Conservation (phyloP, 2,888 invertebrate genomes). For the Fabriciana adippe region DNA sequence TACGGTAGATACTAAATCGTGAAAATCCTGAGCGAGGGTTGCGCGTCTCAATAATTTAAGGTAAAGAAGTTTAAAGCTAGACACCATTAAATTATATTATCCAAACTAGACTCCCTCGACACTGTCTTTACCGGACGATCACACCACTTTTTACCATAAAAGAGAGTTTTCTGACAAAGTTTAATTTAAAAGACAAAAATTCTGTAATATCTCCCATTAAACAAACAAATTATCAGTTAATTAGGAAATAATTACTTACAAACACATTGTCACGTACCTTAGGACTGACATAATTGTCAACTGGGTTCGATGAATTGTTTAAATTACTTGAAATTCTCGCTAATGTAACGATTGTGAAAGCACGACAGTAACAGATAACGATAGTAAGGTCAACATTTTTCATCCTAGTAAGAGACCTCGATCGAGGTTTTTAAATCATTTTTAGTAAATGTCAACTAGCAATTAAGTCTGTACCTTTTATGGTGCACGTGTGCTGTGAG, state of each 20-base stretch:
- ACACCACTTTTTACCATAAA: not conserved
- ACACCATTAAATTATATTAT: conserved; percentile 13
- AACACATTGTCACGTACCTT: not conserved
- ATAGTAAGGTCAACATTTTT: conserved; percentile 21
- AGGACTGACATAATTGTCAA: not conserved
- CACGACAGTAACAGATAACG: conserved; percentile 7
- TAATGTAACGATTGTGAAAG: conserved; percentile 20
- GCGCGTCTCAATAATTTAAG: conserved; percentile 12
- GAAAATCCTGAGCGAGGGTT: conserved; percentile 19
- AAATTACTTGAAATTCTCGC: not conserved
- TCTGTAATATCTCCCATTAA: not conserved
- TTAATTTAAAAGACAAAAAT: not conserved
- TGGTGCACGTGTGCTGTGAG: conserved; percentile 7
- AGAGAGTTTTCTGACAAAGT: not conserved
- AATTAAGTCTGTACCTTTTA: conserved; percentile 19
- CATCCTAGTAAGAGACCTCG: conserved; percentile 20
- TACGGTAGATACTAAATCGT: conserved; percentile 9
- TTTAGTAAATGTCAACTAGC: conserved; percentile 25
- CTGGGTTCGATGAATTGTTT: not conserved
- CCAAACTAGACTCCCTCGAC: not conserved
- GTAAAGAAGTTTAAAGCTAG: conserved; percentile 21
- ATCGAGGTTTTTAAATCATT: conserved; percentile 20
- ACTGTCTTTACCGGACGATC: not conserved
- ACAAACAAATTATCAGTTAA: not conserved
- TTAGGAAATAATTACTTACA: not conserved